These are phyloP conservation scores for Thereva unica DNA, from an alignment of 2,888 invertebrate species.

Conservation along the genomic window DNA sequence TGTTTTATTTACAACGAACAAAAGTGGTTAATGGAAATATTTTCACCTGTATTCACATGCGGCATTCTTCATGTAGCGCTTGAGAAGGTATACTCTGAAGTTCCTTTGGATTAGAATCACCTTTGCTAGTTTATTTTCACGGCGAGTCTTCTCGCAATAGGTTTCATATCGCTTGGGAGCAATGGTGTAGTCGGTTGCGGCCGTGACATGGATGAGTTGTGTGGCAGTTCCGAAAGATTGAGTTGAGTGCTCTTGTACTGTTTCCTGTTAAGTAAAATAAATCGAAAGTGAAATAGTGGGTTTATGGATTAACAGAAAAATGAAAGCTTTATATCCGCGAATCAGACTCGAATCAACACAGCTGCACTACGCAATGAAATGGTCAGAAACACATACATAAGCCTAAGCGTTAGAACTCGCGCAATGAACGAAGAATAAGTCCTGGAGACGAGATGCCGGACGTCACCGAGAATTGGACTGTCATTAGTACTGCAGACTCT, in stretches of 20 bases:
- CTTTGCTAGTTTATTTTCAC: slow-evolving; percentile 63
- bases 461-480: too few relatives aligned
- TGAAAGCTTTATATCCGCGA: too few relatives aligned
- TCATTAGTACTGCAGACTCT: too few relatives aligned
- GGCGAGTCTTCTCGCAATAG: slow-evolving; percentile 64
- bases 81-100: slow-evolving; percentile 54
- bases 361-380: too few relatives aligned
- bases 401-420: too few relatives aligned
- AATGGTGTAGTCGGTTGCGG: slow-evolving; percentile 66
- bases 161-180: slow-evolving; percentile 68
- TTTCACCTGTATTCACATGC: slow-evolving; percentile 60
- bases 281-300: not conserved
- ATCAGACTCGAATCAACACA: too few relatives aligned
- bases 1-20: not conserved
- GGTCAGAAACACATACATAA: too few relatives aligned
- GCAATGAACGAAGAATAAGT: too few relatives aligned
- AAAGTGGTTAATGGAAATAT: not conserved
- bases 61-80: slow-evolving; percentile 59
- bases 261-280: slow-evolving; percentile 47
- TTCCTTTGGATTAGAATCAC: slow-evolving; percentile 68
- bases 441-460: too few relatives aligned
- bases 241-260: slow-evolving; percentile 52
- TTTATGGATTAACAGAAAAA: not conserved
- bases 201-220: slow-evolving; percentile 61
- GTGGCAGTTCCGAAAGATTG: slow-evolving; percentile 54